phyloP scores from a whole-genome alignment of 2,888 invertebrate genomes.

The Sphaerophoria taeniata region DNA sequence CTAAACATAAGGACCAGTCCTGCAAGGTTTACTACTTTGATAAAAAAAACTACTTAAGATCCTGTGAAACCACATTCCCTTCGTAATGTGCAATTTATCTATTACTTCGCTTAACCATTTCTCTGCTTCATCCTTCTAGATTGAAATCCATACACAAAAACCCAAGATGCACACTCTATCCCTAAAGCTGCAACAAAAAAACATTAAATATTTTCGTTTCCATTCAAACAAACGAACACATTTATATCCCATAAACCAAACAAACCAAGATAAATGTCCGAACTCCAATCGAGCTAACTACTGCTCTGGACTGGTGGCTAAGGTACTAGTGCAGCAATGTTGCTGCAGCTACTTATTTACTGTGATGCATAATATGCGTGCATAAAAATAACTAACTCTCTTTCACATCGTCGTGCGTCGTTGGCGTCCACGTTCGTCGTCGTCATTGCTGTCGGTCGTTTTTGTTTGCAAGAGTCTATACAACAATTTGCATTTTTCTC shows the following conservation, averaged over 20 bases:
- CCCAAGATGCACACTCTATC: constrained; percentile 29
- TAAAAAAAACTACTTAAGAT: no score
- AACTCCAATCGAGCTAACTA: constrained; percentile 37
- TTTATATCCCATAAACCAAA: constrained; percentile 20
- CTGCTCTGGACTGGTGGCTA: constrained; percentile 42
- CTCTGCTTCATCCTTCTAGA: no score
- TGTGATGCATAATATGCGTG: constrained; percentile 34
- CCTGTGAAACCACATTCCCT: no score
- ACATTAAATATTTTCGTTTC: constrained; percentile 50
- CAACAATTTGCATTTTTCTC: constrained; percentile 66
- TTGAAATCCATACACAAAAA: not conserved
- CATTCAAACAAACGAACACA: constrained; percentile 61
- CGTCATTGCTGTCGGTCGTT: not conserved
- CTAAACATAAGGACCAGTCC: no score
- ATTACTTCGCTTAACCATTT: no score
- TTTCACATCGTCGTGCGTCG: constrained; percentile 26
- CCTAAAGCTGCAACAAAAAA: constrained; percentile 17
- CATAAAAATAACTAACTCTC: constrained; percentile 53
- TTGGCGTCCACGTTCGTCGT: not conserved
- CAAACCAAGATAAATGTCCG: constrained; percentile 65
- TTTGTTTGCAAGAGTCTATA: constrained; percentile 1
- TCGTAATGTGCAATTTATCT: no score
- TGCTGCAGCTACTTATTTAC: constrained; percentile 35
- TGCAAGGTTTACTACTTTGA: no score
- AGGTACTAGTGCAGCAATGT: not conserved